Base-by-base conservation (phyloP, 2,113 vertebrate genomes). In the Macrotus californicus region DNA sequence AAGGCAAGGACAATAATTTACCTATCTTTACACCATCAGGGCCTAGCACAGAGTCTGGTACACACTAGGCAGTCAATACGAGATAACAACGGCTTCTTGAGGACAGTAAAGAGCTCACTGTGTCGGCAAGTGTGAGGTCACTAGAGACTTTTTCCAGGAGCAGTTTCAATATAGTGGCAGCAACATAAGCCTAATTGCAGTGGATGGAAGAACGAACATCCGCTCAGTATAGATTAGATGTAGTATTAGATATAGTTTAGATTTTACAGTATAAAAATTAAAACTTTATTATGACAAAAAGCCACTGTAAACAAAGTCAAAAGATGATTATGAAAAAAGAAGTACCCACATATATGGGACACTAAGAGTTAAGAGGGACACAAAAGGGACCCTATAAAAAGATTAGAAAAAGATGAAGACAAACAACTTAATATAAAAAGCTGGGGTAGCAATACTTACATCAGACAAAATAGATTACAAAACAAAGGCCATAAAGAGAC, bases 251-350 rank as follows among this genome's bases (percentile, higher is more conserved):
- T 56, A 7, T 22, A 56, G 54, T 56, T 76, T 14, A 80, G 48
- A 89, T 76, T 46, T n/a, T 8, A 91, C 43, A 83, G 48, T 39
- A 79, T 48, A 56, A 83, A 88, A 87, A 54, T 29, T 70, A 84
- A 88, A 77, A 70, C 34, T 2, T 50, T 86, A 46, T 66, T 73
- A 72, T 90, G 19, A 96, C 76, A 91, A 87, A 59, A 96, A 94
- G n/a, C 56, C 39, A 81, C 22, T 36, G 79, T 81, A 50, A 86
- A 29, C 46, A 67, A 92, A 81, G 72, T 50, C 46, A 73, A 84
- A 89, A 81, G 48, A 91, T 59, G 22, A 59, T 39, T 50, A 69
- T 89, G 48, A 31, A 11, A 56, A 24, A 43, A 82, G 66, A 26
- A 91, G 64, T 82, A 95, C 22, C 41, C 56, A 77, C 36, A 18